phyloP scores from a whole-genome alignment of 2,113 vertebrate genomes.

The Leptobrachium ailaonicum region DNA sequence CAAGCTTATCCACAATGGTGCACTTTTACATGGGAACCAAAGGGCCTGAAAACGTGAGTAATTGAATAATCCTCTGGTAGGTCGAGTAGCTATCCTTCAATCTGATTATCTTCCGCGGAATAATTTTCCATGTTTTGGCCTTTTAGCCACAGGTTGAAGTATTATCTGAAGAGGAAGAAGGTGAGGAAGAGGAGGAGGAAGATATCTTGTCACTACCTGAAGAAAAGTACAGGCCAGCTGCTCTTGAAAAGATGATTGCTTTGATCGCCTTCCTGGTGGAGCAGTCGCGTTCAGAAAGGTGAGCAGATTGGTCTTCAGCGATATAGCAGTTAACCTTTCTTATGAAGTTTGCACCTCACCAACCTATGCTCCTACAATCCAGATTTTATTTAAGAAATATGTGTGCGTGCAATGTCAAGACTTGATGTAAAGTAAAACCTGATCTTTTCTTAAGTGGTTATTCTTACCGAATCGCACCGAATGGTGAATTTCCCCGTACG shows the following conservation, averaged over 20 bases:
- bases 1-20: constrained; percentile 98
- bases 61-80: neutral
- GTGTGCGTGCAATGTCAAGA: too few relatives aligned
- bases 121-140: neutral
- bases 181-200: constrained; percentile 97
- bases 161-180: constrained; percentile 96
- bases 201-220: constrained; percentile 96
- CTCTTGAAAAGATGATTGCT: constrained; percentile 98
- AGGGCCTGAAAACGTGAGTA: constrained; percentile 95
- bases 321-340: too few relatives aligned
- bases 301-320: constrained; percentile 23
- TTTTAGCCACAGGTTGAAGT: constrained; percentile 95
- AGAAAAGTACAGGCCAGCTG: constrained; percentile 98
- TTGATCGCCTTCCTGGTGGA: constrained; percentile 96
- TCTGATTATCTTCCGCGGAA: neutral
- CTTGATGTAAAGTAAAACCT: too few relatives aligned
- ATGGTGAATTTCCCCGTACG: too few relatives aligned
- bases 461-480: too few relatives aligned
- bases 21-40: constrained; percentile 99
- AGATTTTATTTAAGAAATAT: too few relatives aligned
- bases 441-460: too few relatives aligned
- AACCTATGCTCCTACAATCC: too few relatives aligned
- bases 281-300: constrained; percentile 97
- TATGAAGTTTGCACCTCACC: too few relatives aligned
- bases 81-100: neutral